Evolutionary conservation across 2,888 invertebrate species (phyloP).

Genomic region (Ochropacha duplaris): DNA sequence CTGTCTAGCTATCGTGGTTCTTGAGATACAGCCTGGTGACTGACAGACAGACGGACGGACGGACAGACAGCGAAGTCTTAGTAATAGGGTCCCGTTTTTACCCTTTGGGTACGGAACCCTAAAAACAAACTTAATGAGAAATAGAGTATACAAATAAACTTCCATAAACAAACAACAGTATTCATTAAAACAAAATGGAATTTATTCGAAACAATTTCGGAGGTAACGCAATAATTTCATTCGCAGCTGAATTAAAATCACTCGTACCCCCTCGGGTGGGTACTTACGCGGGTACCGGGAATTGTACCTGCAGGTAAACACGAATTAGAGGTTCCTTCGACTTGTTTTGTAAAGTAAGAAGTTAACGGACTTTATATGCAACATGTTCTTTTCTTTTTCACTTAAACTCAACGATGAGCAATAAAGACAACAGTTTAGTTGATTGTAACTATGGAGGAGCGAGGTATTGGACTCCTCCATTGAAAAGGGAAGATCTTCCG

Average conservation of each 20-base stretch:
- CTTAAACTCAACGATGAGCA: no score
- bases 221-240: slow-evolving; percentile 6
- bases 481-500: no score
- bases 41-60: no score
- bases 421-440: no score
- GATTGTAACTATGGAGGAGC: no score
- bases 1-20: no score
- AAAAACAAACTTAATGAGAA: background rate
- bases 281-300: background rate
- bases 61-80: no score
- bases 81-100: no score
- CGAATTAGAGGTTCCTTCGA: background rate
- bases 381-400: no score
- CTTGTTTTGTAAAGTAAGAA: no score
- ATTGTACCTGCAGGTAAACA: background rate
- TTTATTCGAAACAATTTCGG: background rate
- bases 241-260: slow-evolving; percentile 8
- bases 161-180: background rate
- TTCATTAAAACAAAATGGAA: background rate
- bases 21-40: no score
- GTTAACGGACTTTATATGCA: background rate
- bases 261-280: background rate
- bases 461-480: no score
- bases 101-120: background rate
- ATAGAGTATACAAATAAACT: background rate